phyloP scores from a whole-genome alignment of 2,888 invertebrate species.

The Stenodera caucasica region DNA sequence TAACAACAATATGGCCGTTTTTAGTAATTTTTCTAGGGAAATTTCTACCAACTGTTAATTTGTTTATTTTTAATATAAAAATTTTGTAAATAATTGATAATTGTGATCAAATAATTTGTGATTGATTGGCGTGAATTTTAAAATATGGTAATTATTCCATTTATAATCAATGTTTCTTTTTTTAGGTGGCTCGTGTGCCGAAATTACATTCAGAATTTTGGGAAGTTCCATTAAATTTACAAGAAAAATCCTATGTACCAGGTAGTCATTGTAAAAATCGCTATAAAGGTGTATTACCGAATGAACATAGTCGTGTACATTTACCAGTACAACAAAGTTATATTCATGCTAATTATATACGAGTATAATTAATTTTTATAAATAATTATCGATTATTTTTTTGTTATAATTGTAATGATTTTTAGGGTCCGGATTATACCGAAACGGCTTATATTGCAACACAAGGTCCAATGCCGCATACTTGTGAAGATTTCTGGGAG shows the following conservation, averaged over 20 bases:
- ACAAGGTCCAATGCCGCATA: slow-evolving; percentile 89
- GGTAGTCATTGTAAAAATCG: slow-evolving; percentile 89
- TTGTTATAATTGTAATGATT: slow-evolving; percentile 19
- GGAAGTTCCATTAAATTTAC: slow-evolving; percentile 91
- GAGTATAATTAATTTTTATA: slow-evolving; percentile 58
- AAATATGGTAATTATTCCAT: too few relatives aligned
- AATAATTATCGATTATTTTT: background rate
- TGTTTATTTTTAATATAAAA: too few relatives aligned
- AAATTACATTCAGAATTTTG: slow-evolving; percentile 88
- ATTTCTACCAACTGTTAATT: too few relatives aligned
- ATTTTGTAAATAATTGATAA: too few relatives aligned
- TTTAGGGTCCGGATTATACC: slow-evolving; percentile 86
- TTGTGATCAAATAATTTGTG: too few relatives aligned
- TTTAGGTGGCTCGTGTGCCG: slow-evolving; percentile 63
- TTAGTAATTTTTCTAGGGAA: too few relatives aligned
- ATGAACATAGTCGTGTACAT: slow-evolving; percentile 83
- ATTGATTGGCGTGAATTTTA: too few relatives aligned
- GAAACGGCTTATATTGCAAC: slow-evolving; percentile 88
- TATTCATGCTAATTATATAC: slow-evolving; percentile 93
- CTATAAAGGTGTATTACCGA: slow-evolving; percentile 86
- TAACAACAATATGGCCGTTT: too few relatives aligned
- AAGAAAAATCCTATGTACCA: slow-evolving; percentile 85
- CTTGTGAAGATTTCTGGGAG: slow-evolving; percentile 88
- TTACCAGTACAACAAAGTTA: slow-evolving; percentile 73
- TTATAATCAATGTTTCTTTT: background rate